Percentiles rank a stretch among this genome's conserved stretches.
Evolutionary conservation across 1,140 invertebrate genomes (phyloP).

Genomic region (Drosophila sproati): DNA sequence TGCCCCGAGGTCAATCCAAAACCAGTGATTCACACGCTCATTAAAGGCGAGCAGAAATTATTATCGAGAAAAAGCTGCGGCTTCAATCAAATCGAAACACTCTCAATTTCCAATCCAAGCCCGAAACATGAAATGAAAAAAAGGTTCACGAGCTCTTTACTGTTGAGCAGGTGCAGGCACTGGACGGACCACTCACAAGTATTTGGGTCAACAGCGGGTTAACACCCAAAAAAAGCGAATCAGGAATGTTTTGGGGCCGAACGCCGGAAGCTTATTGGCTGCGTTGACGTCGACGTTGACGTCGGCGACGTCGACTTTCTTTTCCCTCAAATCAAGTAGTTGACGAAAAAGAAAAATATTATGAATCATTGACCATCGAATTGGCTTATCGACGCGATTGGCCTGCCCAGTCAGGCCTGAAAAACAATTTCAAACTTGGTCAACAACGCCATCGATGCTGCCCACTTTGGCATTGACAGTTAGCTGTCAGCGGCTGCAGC

Average conservation of each 20-base stretch:
- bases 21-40: slow-evolving; percentile 72
- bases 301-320: slow-evolving; percentile 67
- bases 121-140: slow-evolving; percentile 2
- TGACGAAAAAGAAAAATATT: slow-evolving; percentile 41
- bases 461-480: slow-evolving; percentile 79
- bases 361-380: slow-evolving; percentile 65
- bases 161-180: slow-evolving; percentile 52
- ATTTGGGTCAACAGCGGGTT: slow-evolving; percentile 73
- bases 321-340: slow-evolving; percentile 52
- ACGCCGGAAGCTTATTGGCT: slow-evolving; percentile 69
- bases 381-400: slow-evolving; percentile 53
- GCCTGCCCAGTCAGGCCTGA: slow-evolving; percentile 56
- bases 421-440: slow-evolving; percentile 71
- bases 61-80: slow-evolving; percentile 28
- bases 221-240: slow-evolving; percentile 65
- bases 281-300: slow-evolving; percentile 2
- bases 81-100: slow-evolving; percentile 67
- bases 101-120: slow-evolving; percentile 58
- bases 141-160: slow-evolving; percentile 15
- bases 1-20: slow-evolving; percentile 28
- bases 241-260: slow-evolving; percentile 39
- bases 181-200: slow-evolving; percentile 30
- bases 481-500: slow-evolving; percentile 65
- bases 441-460: slow-evolving; percentile 46
- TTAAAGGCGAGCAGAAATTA: slow-evolving; percentile 46